These are phyloP conservation scores for Plectrocnemia conspersa DNA, from an alignment of 1,140 invertebrate species.

Conservation along the genomic window DNA sequence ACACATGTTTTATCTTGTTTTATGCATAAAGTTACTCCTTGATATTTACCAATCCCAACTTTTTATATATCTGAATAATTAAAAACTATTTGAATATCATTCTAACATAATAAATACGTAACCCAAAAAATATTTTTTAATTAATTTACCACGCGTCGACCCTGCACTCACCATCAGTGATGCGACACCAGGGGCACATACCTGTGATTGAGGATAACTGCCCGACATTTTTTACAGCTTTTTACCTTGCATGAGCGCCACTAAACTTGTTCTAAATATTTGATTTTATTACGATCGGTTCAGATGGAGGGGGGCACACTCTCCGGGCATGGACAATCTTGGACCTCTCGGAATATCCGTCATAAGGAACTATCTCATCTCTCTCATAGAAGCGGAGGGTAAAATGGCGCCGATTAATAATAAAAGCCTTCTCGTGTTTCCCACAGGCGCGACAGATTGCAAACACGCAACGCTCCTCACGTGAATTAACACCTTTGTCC, in stretches of 20 bases:
- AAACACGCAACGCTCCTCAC: constrained; percentile 17
- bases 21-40: no score
- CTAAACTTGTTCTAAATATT: constrained; percentile 31
- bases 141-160: constrained; percentile 11
- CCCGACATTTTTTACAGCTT: constrained; percentile 32
- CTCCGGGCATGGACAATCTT: neutral
- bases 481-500: constrained; percentile 18
- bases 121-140: no score
- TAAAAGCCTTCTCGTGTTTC: neutral
- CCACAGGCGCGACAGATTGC: constrained; percentile 19
- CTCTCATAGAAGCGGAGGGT: no score
- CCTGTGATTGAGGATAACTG: constrained; percentile 33
- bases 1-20: no score
- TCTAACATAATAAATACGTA: no score
- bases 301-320: neutral
- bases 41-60: no score
- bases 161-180: constrained; percentile 18
- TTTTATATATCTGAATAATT: no score
- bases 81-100: no score
- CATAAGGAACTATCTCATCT: constrained; percentile 12
- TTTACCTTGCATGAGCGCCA: constrained; percentile 24
- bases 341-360: neutral
- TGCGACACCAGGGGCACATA: constrained; percentile 34
- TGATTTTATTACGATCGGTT: constrained; percentile 26
- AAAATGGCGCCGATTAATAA: no score